Evolutionary conservation across 2,888 invertebrate species (phyloP), one percentile per base, ranked within the genome.

Genomic region (Cheilosia soror): DNA sequence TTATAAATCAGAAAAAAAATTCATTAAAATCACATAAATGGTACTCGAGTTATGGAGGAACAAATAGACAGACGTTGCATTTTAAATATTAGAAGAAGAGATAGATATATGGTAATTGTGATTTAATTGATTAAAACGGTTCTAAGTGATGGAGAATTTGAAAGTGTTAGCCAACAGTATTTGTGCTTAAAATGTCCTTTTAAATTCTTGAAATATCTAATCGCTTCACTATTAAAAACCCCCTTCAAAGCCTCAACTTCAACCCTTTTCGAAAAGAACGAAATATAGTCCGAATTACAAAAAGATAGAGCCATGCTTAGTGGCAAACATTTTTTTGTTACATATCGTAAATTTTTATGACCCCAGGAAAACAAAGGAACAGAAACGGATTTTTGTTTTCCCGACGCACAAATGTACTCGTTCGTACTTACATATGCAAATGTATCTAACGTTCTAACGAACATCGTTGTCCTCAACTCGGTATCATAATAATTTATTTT

Each of bases 401-500:
- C 53, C 79, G 72, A 72, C 65, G 53, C 77, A 71, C 62, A 62
- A 60, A 66, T 66, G 71, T 31, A 71, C 65, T 57, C 37, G 11
- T 37, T 11, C 11, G 37, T 37, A 37, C 37, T 3, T 37, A 3
- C 37, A 37, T 78, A 71, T 78, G 68, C 75, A 81, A 81, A 81
- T 81, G 80, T 85, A 81, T 85, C 81, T 72, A 77, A 81, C 44
- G 27, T 72, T 33, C 53, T 7, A 33, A 2, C 3, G 33, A 53
- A 44, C 62, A 57, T 33, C 75, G 75, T 75, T 69, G 53, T 47
- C 55, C 29, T 40, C 31, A 77, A 11, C 37, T 37, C 37, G 11
- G 60, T 44, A 62, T 68, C 81, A 57, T 85, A 77, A 85, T 77
- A 81, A 77, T 85, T 85, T 85, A 85, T 85, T 81, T 85, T 60